Evolutionary conservation across 2,888 invertebrate genomes (phyloP).

Genomic region (Agrilus mali): DNA sequence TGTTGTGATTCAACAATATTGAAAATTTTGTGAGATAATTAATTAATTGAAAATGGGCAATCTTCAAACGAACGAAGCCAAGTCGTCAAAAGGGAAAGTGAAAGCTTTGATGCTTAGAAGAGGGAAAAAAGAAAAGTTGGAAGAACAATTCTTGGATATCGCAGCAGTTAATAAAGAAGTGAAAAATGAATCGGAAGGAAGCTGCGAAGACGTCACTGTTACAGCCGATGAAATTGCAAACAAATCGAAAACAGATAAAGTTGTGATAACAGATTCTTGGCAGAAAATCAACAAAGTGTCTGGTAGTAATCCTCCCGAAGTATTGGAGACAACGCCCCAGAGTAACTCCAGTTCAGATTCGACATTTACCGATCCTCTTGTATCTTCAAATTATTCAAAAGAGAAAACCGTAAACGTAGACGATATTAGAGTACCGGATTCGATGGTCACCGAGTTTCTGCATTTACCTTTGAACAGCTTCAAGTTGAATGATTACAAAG

Average conservation of each 20-base stretch:
- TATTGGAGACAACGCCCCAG: conserved; percentile 29
- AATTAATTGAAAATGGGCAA: conserved; percentile 37
- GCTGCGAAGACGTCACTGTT: conserved; percentile 9
- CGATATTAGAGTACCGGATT: conserved; percentile 22
- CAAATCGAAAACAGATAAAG: conserved; percentile 12
- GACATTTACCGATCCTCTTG: conserved; percentile 58
- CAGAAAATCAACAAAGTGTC: conserved; percentile 19
- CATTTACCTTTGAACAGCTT: conserved; percentile 29
- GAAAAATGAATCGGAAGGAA: conserved; percentile 10
- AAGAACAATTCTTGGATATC: conserved; percentile 24
- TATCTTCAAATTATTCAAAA: conserved; percentile 43
- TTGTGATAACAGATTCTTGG: conserved; percentile 25
- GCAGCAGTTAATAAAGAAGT: conserved; percentile 3
- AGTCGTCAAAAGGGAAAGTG: conserved; percentile 40
- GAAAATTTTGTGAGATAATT: no score
- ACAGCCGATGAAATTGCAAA: conserved; percentile 3
- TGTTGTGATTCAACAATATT: no score
- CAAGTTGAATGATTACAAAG: conserved; percentile 30
- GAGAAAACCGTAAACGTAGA: conserved; percentile 40
- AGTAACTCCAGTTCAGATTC: conserved; percentile 57
- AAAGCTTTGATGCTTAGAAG: conserved; percentile 42
- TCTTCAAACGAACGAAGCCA: conserved; percentile 38
- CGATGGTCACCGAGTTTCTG: conserved; percentile 12
- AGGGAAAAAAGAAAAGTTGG: conserved; percentile 29
- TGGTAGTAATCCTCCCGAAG: conserved; percentile 9